Conservation (phyloP, 2,888 invertebrate genomes). For the Acanthoscelides obtectus region DNA sequence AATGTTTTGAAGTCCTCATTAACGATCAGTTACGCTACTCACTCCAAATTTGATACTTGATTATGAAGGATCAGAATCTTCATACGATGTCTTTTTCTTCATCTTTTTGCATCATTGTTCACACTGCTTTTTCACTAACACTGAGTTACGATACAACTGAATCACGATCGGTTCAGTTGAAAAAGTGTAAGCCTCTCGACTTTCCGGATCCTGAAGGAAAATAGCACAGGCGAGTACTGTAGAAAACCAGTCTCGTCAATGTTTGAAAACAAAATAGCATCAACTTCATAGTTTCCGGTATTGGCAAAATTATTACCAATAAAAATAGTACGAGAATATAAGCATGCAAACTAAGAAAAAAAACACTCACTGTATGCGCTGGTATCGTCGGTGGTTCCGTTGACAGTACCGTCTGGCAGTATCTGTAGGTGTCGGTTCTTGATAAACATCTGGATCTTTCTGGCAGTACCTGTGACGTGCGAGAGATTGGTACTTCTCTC, state of each 20-base stretch:
- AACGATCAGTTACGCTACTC: no score
- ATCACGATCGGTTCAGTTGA: neutral
- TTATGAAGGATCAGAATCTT: no score
- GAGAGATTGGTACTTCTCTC: slow-evolving; percentile 77
- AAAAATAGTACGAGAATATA: neutral
- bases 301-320: slow-evolving; percentile 5
- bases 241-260: no score
- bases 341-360: slow-evolving; percentile 6
- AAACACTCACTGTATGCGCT: slow-evolving; percentile 78
- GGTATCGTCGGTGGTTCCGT: slow-evolving; percentile 74
- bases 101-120: neutral
- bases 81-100: neutral
- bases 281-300: no score
- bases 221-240: no score
- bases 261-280: no score
- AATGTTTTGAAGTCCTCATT: no score
- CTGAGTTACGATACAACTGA: neutral
- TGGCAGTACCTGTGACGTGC: slow-evolving; percentile 72
- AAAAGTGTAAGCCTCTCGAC: no score
- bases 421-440: slow-evolving; percentile 79
- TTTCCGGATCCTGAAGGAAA: no score
- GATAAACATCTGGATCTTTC: slow-evolving; percentile 80
- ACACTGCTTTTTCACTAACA: neutral
- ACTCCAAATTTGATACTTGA: no score
- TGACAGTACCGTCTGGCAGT: slow-evolving; percentile 79